phyloP scores from a whole-genome alignment of 2,113 vertebrate genomes.

The Gymnogyps californianus region DNA sequence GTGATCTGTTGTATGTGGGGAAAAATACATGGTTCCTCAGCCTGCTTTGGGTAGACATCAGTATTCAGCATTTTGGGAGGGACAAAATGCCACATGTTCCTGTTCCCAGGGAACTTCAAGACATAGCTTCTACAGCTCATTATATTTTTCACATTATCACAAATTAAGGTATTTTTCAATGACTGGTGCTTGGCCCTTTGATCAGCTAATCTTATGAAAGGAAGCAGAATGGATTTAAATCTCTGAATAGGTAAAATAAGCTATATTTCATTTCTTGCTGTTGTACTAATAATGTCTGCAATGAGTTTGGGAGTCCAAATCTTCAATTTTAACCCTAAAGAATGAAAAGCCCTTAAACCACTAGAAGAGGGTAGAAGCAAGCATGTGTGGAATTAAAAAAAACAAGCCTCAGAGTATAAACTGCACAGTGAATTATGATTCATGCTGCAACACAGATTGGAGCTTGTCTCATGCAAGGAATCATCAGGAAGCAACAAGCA shows the following conservation, averaged over 20 bases:
- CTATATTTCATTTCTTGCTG: neutral
- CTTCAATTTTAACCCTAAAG: neutral
- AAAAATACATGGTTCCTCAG: neutral
- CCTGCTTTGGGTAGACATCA: neutral
- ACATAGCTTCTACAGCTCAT: neutral
- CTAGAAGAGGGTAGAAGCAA: neutral
- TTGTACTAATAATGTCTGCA: neutral
- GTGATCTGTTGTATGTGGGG: neutral
- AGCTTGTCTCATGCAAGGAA: slow-evolving; percentile 24
- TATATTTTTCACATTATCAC: neutral
- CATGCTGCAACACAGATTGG: neutral
- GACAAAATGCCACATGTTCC: neutral
- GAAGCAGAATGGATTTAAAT: neutral
- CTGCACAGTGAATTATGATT: slow-evolving; percentile 43
- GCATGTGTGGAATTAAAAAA: neutral
- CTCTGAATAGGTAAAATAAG: neutral
- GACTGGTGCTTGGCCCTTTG: neutral
- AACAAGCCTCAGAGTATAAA: neutral
- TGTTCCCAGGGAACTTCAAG: neutral
- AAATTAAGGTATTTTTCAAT: neutral
- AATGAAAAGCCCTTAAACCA: neutral
- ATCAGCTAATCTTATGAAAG: neutral
- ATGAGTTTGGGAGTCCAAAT: neutral
- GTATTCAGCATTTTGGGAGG: neutral
- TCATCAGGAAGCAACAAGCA: slow-evolving; percentile 30